A percentile compares a stretch with the other conserved stretches of the same genome.
Evolutionary conservation across 1,140 invertebrate genomes (phyloP).

Genomic region (Drosophila tropicalis): DNA sequence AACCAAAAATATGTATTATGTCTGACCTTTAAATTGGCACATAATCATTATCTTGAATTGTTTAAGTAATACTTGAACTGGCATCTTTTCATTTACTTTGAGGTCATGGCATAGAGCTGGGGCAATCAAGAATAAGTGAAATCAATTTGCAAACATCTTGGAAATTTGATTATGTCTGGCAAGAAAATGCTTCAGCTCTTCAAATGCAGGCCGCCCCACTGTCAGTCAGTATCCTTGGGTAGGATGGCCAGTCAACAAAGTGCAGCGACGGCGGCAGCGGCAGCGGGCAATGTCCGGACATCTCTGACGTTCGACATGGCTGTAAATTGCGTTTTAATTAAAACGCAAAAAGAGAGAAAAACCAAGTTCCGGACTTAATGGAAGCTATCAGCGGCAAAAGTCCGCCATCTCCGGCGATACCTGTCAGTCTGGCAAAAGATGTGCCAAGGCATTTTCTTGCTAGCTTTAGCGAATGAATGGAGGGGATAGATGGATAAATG

Average conservation of each 20-base stretch:
- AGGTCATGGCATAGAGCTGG: not conserved
- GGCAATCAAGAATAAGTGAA: conserved; percentile 43
- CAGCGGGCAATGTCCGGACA: conserved; percentile 6
- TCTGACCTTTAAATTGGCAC: not conserved
- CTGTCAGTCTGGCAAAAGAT: conserved; percentile 24
- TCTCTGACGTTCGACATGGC: conserved; percentile 40
- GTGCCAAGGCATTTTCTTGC: conserved; percentile 26
- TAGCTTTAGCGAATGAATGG: conserved; percentile 20
- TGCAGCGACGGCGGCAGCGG: conserved; percentile 27
- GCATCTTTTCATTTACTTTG: not conserved
- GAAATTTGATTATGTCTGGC: conserved; percentile 45
- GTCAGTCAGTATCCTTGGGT: conserved; percentile 26
- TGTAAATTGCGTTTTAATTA: conserved; percentile 80
- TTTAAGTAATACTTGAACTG: conserved; percentile 3
- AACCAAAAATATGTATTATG: too few species aligned
- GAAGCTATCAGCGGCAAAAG: conserved; percentile 58
- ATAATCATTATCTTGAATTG: not conserved
- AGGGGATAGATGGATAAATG: conserved; percentile 29
- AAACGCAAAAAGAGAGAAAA: conserved; percentile 47
- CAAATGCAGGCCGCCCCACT: conserved; percentile 10
- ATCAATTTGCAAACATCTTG: conserved; percentile 34
- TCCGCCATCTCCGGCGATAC: conserved; percentile 28
- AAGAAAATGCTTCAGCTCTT: conserved; percentile 19
- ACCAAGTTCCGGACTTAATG: conserved; percentile 48
- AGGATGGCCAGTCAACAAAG: conserved; percentile 39